Evolutionary conservation across 2,113 vertebrate genomes (phyloP), one percentile per base, ranked within the genome.

Genomic region (Struthidea cinerea): DNA sequence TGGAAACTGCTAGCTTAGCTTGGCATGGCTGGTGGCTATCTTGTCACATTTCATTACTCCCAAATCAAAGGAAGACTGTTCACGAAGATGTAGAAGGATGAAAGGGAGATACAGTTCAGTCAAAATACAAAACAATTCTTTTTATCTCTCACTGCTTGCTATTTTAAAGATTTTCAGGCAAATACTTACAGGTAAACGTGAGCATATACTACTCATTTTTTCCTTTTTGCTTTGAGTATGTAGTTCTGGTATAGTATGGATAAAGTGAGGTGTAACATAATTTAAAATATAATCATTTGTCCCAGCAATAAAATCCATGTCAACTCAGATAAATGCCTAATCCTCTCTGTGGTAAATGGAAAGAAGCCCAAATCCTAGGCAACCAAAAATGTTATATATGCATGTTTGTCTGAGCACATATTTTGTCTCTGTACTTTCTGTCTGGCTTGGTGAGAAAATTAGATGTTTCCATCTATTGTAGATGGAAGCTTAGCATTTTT

Each of bases 31-130:
- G 50, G 41, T 94, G 59, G n/a, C 89, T 80, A 53, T 80, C 68
- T 84, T 94, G 91, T 96, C 96, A 86, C 41, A 18, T 70, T 88
- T 22, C n/a, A 69, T 94, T 93, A 82, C 35, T 44, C 70, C 30
- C 10, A 87, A 85, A 90, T 84, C 56, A 63, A 63, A 91, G 46
- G 22, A 23, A 47, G 17, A 53, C 13, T 21, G 42, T 39, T 83
- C 16, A 52, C 0, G 0, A 49, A 90, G 46, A 53, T 19, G 13
- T 35, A 53, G 11, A 77, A 47, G n/a, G 65, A 20, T 63, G 21
- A 37, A 52, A 27, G 13, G 32, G 27, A 88, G 16, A 41, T 53
- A 35, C 4, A 53, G 23, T 46, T 93, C 21, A 3, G 18, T 11
- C 28, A 23, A 94, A 82, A 92, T 30, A n/a, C 19, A 65, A 76